Base-by-base conservation (phyloP, 2,888 invertebrate species). In the Zonitis immaculata region DNA sequence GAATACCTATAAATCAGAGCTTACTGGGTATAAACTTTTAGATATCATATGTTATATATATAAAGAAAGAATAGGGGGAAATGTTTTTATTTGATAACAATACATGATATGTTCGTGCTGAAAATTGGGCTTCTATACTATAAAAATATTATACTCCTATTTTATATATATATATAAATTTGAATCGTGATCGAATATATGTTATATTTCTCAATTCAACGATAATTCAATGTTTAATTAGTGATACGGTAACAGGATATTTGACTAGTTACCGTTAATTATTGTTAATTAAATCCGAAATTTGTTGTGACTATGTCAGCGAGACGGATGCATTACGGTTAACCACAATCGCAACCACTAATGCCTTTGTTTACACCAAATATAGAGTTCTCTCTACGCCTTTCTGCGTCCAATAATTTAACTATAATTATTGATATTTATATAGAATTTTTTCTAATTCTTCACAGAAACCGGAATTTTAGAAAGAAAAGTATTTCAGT, bases 1-100 rank as follows among this genome's bases (percentile, higher is more conserved):
- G 47, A 68, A 68, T 66, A 66, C 64, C 66, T 65, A 67, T 68
- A 67, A 68, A 67, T 68, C 65, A 62, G 62, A 56, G 35, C 18
- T 35, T 35, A 35, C 35, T 35, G 35, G n/a, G n/a, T n/a, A n/a
- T 60, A 60, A 61, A 64, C 56, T 59, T 56, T 44, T 60, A 58
- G 60, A 58, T 60, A 60, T 58, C 58, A 51, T 62, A 60, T 60
- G 63, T 65, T 64, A 59, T 50, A n/a, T n/a, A n/a, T n/a, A n/a
- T n/a, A n/a, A n/a, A n/a, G n/a, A n/a, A n/a, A 54, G 58, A 58
- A 60, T 61, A 18, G n/a, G 55, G 59, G 60, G 61, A 58, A 62
- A 66, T 61, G 64, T 66, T 65, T 66, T 60, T n/a, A n/a, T 60
- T 59, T 61, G 62, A 65, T 64, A 65, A 67, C 67, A 66, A 66